Base-by-base conservation (phyloP, 1,140 invertebrate genomes). In the Pomacea maculata region DNA sequence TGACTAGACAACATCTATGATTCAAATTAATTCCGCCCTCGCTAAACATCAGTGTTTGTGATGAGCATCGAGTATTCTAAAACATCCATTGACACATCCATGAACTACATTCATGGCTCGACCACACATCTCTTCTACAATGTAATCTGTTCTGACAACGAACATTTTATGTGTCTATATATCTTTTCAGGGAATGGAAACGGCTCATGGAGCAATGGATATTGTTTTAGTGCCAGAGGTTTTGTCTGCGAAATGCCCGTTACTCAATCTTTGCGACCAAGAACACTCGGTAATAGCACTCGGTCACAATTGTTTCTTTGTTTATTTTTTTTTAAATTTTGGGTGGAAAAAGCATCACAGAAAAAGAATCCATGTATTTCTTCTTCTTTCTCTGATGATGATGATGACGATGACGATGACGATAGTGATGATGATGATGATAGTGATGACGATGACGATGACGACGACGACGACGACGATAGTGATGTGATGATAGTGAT, bases 191-290 rank as follows among this genome's bases (percentile, higher is more conserved):
- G 80, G 14, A 25, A 54, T 8, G 17, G 64, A 5, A 57, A 71
- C 11, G 80, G 75, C 57, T 70, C 81, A 4, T 85, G 84, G 84
- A 81, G 80, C 19, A 79, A 83, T 67, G 83, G 80, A 29, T 85
- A 84, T 65, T 85, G 84, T 80, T 85, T 81, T 72, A 80, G 80
- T 68, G 52, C 74, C 7, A 67, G 71, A 45, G 75, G 83, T 17
- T 84, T 82, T 72, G 78, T 85, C 52, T 85, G 84, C 79, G 83
- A 85, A 73, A 19, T 82, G 9, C 57, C 55, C 8, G 3, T 68
- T 1, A 64, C 21, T 10, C 77, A 45, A 67, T 64, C 71, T 15
- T 67, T 76, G 52, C 57, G 52, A 19, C 73, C 83, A 29, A 54
- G 8, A 54, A 7, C 65, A 5, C 10, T 6, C 12, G 67, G 67